phyloP scores from a whole-genome alignment of 2,797 vertebrate species.

The Coracias cyanogaster region DNA sequence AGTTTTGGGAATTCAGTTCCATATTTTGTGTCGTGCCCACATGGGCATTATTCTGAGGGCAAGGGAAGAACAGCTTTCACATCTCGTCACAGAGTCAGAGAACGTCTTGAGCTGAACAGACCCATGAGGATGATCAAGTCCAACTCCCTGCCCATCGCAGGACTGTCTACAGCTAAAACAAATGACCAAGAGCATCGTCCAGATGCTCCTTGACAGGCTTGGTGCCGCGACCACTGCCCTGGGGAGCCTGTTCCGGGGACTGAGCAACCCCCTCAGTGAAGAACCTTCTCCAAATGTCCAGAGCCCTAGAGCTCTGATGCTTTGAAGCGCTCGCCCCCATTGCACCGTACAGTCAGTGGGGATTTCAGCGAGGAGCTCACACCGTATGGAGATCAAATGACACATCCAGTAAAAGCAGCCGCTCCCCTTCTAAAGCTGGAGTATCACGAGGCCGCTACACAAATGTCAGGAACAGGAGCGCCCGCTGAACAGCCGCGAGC shows the following conservation, averaged over 20 bases:
- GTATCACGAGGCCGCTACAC: background rate
- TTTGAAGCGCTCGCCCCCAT: rapidly evolving
- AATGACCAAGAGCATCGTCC: too few relatives aligned
- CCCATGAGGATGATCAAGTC: too few relatives aligned
- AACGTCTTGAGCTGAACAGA: too few relatives aligned
- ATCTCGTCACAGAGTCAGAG: too few relatives aligned
- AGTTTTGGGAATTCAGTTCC: rapidly evolving
- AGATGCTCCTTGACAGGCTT: too few relatives aligned
- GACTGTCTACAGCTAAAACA: too few relatives aligned
- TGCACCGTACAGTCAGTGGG: background rate
- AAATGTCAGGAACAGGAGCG: background rate
- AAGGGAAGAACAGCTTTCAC: too few relatives aligned
- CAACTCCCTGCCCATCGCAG: background rate
- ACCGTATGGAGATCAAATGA: background rate
- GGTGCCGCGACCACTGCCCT: too few relatives aligned
- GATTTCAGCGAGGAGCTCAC: background rate
- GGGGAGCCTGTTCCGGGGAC: too few relatives aligned
- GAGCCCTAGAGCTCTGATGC: background rate
- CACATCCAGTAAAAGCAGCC: background rate
- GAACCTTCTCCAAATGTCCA: too few relatives aligned
- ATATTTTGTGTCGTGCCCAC: background rate
- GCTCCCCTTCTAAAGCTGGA: slow-evolving; percentile 45
- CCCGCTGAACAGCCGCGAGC: background rate
- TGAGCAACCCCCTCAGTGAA: too few relatives aligned
- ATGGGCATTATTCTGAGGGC: background rate